Evolutionary conservation across 2,113 vertebrate species (phyloP).

Genomic region (Urocynchramus pylzowi): DNA sequence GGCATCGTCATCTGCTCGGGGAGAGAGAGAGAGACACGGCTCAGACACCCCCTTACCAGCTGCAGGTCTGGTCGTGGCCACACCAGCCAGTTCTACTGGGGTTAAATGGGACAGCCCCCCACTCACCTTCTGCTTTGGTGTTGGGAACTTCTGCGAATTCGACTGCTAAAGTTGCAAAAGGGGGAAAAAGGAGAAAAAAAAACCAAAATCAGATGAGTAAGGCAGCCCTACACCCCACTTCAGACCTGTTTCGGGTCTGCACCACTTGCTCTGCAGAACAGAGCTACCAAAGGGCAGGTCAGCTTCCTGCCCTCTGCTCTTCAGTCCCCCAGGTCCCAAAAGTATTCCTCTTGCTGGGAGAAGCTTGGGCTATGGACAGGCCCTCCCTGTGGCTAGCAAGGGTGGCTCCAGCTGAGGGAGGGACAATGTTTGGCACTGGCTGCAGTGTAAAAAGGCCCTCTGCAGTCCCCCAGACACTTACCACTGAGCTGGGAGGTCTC

Average conservation of each 20-base stretch:
- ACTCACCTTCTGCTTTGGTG: constrained; percentile 67
- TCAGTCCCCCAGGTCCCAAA: neutral
- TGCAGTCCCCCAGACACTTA: neutral
- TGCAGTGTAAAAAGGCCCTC: neutral
- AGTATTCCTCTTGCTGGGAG: neutral
- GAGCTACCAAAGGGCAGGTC: neutral
- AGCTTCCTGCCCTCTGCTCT: neutral
- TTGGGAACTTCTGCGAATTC: constrained; percentile 19
- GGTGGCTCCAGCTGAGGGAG: neutral
- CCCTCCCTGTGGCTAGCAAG: neutral
- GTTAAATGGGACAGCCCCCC: neutral
- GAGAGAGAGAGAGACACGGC: neutral
- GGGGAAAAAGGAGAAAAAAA: accelerated
- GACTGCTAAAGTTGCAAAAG: neutral
- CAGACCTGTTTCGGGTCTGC: neutral
- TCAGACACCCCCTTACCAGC: neutral
- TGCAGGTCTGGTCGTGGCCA: neutral
- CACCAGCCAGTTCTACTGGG: neutral
- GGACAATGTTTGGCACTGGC: neutral
- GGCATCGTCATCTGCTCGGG: constrained; percentile 86
- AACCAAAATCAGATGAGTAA: neutral
- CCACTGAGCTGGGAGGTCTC: constrained; percentile 28
- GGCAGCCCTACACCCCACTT: neutral
- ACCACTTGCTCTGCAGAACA: neutral
- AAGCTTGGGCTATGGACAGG: accelerated